Base-by-base conservation (phyloP, 2,113 vertebrate genomes). In the Dasypus novemcinctus region DNA sequence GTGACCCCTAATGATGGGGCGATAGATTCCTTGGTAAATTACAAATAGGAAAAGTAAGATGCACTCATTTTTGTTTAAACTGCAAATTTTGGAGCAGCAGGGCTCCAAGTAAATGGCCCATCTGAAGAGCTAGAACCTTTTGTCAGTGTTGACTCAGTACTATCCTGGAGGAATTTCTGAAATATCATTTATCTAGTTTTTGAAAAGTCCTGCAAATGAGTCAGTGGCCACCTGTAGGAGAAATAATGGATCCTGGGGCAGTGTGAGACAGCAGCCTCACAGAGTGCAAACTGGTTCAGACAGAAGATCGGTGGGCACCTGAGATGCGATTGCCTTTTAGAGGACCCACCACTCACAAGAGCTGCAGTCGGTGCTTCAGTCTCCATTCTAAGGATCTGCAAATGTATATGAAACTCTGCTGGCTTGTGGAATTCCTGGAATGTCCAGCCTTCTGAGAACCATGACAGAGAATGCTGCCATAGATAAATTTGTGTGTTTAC, bases 111-210 rank as follows among this genome's bases (percentile, higher is more conserved):
- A 97, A 97, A 96, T 94, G 89, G 76, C 80, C 87, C 43, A 91
- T 95, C 69, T 69, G 66, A 97, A 87, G 83, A 96, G 89, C 61
- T 79, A 94, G 80, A 95, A 84, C 72, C 21, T 75, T 97, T 78
- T 96, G 94, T 91, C 87, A 96, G 89, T 86, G 95, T 93, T 96
- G 96, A 95, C 80, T 76, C 76, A 90, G 71, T 66, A 85, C 15
- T 86, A 69, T 33, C 46, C 86, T 33, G 1, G 74, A 88, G 74
- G 74, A 57, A 63, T 91, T 93, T 87, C 79, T 38, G 64, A 94
- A 59, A 63, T 85, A 74, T 91, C 81, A 97, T 96, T 97, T 94
- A 96, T 93, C 71, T 96, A 61, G 75, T 85, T 69, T 74, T 96
- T 94, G 36, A 87, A 46, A 94, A 68, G 66, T 61, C 61, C 80